Evolutionary conservation across 2,113 vertebrate genomes (phyloP).

Genomic region (Recurvirostra avosetta): DNA sequence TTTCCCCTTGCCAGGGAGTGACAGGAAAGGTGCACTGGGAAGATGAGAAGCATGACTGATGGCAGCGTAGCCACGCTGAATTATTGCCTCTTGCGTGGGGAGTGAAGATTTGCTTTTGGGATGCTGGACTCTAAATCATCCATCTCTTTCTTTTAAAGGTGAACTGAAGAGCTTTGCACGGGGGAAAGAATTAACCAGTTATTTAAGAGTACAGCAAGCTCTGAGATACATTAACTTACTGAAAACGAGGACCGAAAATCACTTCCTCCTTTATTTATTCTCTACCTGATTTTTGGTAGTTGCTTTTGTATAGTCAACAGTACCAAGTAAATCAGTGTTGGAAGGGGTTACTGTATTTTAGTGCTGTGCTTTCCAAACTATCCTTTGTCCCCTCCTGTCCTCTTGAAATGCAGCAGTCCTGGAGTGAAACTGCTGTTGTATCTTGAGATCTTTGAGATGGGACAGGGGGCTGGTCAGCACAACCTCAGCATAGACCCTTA

Average conservation of each 20-base stretch:
- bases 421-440: background rate
- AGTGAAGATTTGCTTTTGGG: conserved; percentile 41
- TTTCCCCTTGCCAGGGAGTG: background rate
- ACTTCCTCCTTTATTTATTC: background rate
- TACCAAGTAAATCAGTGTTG: background rate
- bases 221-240: background rate
- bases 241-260: background rate
- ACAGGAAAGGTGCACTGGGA: conserved; percentile 3
- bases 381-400: background rate
- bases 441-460: background rate
- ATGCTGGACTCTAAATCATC: conserved; percentile 21
- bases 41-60: conserved; percentile 15
- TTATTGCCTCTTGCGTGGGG: background rate
- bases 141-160: conserved; percentile 18
- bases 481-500: background rate
- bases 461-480: background rate
- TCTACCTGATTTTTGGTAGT: background rate
- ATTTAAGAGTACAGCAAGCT: background rate
- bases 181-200: background rate
- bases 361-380: background rate
- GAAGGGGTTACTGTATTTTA: background rate
- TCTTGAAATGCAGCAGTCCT: background rate
- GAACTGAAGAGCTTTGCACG: background rate
- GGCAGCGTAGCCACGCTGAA: background rate
- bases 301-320: background rate